Evolutionary conservation across 2,113 vertebrate species (phyloP), one percentile per base, ranked within the genome.

Genomic region (Parotia lawesii): DNA sequence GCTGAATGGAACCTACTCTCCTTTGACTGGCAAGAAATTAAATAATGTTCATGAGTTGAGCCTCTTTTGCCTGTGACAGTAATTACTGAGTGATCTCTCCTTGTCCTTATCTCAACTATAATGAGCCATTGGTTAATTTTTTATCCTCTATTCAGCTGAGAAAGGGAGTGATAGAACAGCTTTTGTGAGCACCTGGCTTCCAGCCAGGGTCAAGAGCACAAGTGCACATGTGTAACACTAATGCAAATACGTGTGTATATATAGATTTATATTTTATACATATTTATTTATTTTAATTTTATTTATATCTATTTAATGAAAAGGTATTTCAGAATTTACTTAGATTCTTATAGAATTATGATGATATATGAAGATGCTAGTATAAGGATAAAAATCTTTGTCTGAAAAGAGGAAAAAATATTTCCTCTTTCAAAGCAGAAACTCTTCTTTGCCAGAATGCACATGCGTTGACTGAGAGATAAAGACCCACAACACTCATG

Each of bases 141-240:
- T 67, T 69, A 8, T 67, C 11, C 12, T 28, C 28, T n/a, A 20
- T 47, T 77, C 33, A 61, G 8, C 45, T 33, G 47, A 53, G 72
- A 12, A 67, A 9, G 12, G 10, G 38, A 77, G 8, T 28, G 28
- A 54, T 7, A 38, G 38, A 45, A 61, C 19, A 38, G 7, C 31
- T 64, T 57, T 74, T 0, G 0, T n/a, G 40, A 23, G 23, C 29
- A 65, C 23, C 9, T 70, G 61, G 19, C 2, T 7, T 38, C 35
- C 35, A 81, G 14, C 6, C 31, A 54, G 5, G 12, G 57, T 53
- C 62, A 80, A 47, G 12, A 56, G 23, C 19, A 51, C 42, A 89
- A 76, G 22, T 16, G 51, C 19, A 42, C 12, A 37, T 5, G 37
- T 60, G 12, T 65, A 50, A 61, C 4, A 6, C 6, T 48, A 58